Conservation (phyloP, 2,888 invertebrate species). For the Brachycybe producta region DNA sequence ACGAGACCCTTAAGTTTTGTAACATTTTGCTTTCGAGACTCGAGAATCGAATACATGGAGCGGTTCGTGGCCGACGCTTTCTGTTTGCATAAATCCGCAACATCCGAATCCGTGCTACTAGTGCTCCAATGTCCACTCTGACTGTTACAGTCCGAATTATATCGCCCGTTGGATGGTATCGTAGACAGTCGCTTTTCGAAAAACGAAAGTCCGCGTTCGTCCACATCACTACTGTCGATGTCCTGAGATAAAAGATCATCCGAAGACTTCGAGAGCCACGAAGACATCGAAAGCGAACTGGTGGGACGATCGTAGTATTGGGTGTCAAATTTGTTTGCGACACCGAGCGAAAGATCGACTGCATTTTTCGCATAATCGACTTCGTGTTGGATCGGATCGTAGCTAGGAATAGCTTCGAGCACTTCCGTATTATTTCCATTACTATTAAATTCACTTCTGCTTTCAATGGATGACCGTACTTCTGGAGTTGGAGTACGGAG, state of each 20-base stretch:
- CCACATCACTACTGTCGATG: slow-evolving; percentile 11
- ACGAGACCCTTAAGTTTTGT: slow-evolving; percentile 76
- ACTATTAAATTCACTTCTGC: slow-evolving; percentile 1
- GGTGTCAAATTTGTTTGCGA: background rate
- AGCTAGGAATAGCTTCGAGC: no score
- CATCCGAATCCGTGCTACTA: slow-evolving; percentile 7
- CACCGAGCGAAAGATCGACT: background rate
- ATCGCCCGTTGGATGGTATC: background rate
- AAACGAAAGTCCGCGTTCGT: background rate
- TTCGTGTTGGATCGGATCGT: background rate
- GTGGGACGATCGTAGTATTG: slow-evolving; percentile 7
- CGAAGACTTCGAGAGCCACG: slow-evolving; percentile 15
- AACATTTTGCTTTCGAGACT: slow-evolving; percentile 66
- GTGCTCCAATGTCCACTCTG: slow-evolving; percentile 6
- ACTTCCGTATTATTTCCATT: background rate
- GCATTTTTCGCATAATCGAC: background rate
- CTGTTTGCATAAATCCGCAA: background rate
- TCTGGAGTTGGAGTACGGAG: background rate
- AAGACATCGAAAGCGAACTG: slow-evolving; percentile 13
- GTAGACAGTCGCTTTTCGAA: background rate
- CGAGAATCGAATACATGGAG: slow-evolving; percentile 59
- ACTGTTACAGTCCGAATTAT: background rate
- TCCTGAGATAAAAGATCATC: slow-evolving; percentile 13
- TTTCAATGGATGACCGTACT: slow-evolving; percentile 1
- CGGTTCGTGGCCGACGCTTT: slow-evolving; percentile 1